Conservation (phyloP, 2,797 vertebrate species). For the Carduelis carduelis region DNA sequence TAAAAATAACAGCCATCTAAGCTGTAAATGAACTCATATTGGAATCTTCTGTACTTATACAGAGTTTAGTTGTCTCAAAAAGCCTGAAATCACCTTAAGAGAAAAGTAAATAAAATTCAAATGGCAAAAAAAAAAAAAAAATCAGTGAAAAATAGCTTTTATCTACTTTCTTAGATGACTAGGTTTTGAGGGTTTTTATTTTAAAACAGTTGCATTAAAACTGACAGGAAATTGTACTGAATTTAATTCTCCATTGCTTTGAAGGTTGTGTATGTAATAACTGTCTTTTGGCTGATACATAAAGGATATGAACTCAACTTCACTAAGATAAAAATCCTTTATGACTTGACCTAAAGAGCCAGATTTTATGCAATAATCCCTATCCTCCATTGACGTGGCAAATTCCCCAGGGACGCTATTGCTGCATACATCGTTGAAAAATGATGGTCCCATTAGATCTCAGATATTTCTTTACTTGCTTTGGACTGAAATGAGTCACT, state of each 20-base stretch:
- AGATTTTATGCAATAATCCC: neutral
- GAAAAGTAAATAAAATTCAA: slow-evolving; percentile 21
- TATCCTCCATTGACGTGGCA: accelerated
- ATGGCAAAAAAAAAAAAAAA: neutral
- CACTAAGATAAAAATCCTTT: neutral
- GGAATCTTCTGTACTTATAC: neutral
- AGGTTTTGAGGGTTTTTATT: neutral
- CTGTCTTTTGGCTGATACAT: neutral
- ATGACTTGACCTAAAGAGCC: neutral
- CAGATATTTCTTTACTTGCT: neutral
- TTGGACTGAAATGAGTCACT: neutral
- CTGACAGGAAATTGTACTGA: neutral
- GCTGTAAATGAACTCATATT: neutral
- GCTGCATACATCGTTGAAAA: neutral
- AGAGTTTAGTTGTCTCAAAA: neutral
- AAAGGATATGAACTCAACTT: neutral
- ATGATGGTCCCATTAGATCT: neutral
- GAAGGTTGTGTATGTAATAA: neutral
- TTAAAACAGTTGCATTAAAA: neutral
- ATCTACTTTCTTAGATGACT: neutral
- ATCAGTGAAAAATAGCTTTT: slow-evolving; percentile 1
- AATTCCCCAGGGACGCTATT: neutral
- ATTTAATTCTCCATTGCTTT: neutral
- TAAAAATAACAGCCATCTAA: neutral
- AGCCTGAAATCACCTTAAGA: neutral